These are phyloP conservation scores for Gallirallus australis DNA, from an alignment of 2,797 vertebrate species.

Conservation along the genomic window DNA sequence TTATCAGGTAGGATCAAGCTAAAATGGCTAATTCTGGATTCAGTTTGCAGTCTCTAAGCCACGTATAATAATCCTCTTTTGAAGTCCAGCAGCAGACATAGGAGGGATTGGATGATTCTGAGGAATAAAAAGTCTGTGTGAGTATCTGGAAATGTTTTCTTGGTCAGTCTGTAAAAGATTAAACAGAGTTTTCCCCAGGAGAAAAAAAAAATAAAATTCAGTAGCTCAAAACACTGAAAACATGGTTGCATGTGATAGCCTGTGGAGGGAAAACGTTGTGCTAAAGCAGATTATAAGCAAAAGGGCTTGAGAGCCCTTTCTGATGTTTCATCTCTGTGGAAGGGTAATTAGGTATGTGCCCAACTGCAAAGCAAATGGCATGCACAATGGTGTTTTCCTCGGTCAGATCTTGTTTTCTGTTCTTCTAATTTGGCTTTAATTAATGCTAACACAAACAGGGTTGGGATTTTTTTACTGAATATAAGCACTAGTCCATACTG, in stretches of 20 bases:
- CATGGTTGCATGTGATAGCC: background rate
- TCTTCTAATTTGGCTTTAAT: conserved; percentile 46
- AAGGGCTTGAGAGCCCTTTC: background rate
- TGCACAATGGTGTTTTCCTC: conserved; percentile 16
- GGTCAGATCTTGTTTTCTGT: conserved; percentile 11
- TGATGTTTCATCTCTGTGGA: background rate
- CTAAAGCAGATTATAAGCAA: background rate
- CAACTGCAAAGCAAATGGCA: conserved; percentile 30
- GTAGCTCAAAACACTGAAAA: background rate
- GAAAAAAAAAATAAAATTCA: background rate
- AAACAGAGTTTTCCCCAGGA: background rate
- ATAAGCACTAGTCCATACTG: background rate
- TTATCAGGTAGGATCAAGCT: background rate
- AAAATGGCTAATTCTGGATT: conserved; percentile 6
- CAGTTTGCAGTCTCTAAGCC: background rate
- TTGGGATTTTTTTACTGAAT: background rate
- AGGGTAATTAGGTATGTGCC: conserved; percentile 42
- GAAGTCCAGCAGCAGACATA: background rate
- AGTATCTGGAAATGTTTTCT: conserved; percentile 16
- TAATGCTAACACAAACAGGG: background rate
- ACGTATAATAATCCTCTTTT: conserved; percentile 26
- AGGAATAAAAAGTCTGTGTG: background rate
- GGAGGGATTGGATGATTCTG: background rate
- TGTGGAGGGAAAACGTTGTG: background rate
- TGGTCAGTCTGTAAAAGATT: background rate